Conservation (phyloP, 2,797 vertebrate genomes). For the Pterois miles region DNA sequence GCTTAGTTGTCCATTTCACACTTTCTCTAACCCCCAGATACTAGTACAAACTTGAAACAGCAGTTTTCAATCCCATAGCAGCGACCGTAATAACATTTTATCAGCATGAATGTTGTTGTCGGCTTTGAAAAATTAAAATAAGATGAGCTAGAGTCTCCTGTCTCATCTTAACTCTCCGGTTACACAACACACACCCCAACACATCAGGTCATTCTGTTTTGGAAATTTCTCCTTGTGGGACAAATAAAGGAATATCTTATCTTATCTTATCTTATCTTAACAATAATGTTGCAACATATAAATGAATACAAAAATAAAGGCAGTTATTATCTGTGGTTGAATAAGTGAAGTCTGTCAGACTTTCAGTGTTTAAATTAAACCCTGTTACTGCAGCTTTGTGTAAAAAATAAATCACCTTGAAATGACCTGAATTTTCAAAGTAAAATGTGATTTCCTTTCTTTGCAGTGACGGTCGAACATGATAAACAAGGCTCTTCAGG, state of each 20-base stretch:
- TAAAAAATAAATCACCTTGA: slow-evolving; percentile 72
- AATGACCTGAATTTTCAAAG: slow-evolving; percentile 72
- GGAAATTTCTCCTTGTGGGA: too few species aligned
- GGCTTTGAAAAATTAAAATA: slow-evolving; percentile 27
- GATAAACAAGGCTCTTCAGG: slow-evolving; percentile 46
- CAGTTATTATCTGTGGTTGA: slow-evolving; percentile 67
- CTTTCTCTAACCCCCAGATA: slow-evolving; percentile 20
- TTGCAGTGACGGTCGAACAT: slow-evolving; percentile 51
- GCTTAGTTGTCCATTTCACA: slow-evolving; percentile 25
- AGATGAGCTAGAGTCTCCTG: slow-evolving; percentile 10
- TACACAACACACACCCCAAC: slow-evolving; percentile 26
- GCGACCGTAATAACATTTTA: slow-evolving; percentile 6
- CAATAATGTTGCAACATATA: slow-evolving; percentile 50
- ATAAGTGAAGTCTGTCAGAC: slow-evolving; percentile 32
- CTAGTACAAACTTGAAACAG: slow-evolving; percentile 6
- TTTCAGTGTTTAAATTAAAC: slow-evolving; percentile 51
- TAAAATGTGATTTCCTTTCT: slow-evolving; percentile 57
- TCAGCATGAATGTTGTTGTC: slow-evolving; percentile 16
- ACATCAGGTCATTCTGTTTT: slow-evolving; percentile 11
- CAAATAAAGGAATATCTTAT: too few species aligned
- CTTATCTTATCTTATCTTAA: too few species aligned
- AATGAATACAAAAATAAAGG: slow-evolving; percentile 80
- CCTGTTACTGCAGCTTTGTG: slow-evolving; percentile 58
- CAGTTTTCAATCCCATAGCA: slow-evolving; percentile 8
- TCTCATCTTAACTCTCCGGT: slow-evolving; percentile 7